phyloP scores from a whole-genome alignment of 2,888 invertebrate species.

The Tetrapedia diversipes region DNA sequence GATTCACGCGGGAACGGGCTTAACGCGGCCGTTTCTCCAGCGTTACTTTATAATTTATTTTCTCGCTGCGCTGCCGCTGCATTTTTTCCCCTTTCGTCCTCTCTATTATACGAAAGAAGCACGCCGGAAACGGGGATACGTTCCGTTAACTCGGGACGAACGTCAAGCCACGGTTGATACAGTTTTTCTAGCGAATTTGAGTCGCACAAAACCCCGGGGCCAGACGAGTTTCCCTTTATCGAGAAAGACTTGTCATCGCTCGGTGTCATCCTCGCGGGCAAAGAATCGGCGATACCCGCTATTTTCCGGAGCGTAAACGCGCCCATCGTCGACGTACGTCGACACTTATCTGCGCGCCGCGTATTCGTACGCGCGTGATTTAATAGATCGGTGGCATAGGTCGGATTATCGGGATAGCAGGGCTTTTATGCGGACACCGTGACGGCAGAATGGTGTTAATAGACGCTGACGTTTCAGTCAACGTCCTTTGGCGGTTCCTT shows the following conservation, averaged over 20 bases:
- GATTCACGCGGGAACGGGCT: conserved; percentile 60
- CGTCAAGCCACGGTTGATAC: conserved; percentile 24
- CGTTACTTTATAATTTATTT: conserved; percentile 63
- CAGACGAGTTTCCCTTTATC: conserved; percentile 49
- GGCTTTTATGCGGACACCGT: conserved; percentile 41
- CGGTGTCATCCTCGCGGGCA: not conserved
- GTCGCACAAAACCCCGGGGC: conserved; percentile 38
- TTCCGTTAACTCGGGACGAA: conserved; percentile 21
- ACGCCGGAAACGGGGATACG: not conserved
- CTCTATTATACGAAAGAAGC: conserved; percentile 14
- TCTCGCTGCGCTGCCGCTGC: conserved; percentile 28
- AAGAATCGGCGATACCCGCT: conserved; percentile 42
- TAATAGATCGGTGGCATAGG: conserved; percentile 67
- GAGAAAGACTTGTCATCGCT: conserved; percentile 13
- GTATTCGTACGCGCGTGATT: conserved; percentile 64
- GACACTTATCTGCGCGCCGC: conserved; percentile 52
- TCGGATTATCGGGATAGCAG: conserved; percentile 61
- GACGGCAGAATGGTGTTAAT: conserved; percentile 52
- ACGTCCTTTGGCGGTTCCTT: conserved; percentile 21
- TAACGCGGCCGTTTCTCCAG: conserved; percentile 48
- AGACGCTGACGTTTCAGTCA: conserved; percentile 39
- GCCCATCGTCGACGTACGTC: conserved; percentile 11
- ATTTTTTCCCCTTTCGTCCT: conserved; percentile 17
- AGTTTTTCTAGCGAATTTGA: conserved; percentile 46
- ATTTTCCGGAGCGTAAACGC: conserved; percentile 41